Evolutionary conservation across 2,888 invertebrate genomes (phyloP), one percentile per base, ranked within the genome.

Genomic region (Chaetoderma sp.): DNA sequence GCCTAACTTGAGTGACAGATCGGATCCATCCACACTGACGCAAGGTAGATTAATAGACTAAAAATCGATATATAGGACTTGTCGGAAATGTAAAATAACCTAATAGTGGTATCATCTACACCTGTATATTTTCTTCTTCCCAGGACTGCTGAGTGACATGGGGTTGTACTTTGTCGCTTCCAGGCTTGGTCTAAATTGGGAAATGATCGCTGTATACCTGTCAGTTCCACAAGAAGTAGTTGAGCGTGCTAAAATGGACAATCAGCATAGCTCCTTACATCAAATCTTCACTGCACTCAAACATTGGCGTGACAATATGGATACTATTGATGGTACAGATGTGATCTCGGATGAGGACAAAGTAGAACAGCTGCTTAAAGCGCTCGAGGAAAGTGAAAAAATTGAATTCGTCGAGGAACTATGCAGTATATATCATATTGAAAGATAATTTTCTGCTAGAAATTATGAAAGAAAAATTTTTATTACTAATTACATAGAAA

Each of bases 161-260:
- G 75, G 78, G 1, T 68, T 82, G 61, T 65, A 69, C 2, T 73
- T 73, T 39, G 56, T 81, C 0, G 78, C 82, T 8, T 70, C 78
- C 4, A 70, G 73, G 18, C 72, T 79, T 18, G 78, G 79, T 8
- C 68, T 60, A 27, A 75, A 79, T 82, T 92, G 91, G 83, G 62
- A 68, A 3, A 69, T 76, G 57, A 72, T 86, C 71, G 80, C 81
- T 4, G 52, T 81, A 5, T 79, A 81, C 75, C 83, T 87, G 42
- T 84, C 84, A 21, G 76, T 86, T 59, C 78, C 81, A 62, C 86
- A 86, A 71, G 79, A 82, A 64, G 76, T 80, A n/a, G 83, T 87
- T 61, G 85, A 87, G 63, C 86, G 86, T 72, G 83, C 86, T 65
- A 84, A 86, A 64, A 83, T 86, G 69, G 78, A 77, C 59, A 72